A percentile compares a stretch with the other conserved stretches of the same genome.
phyloP scores from a whole-genome alignment of 2,113 vertebrate species.

The Acrocephalus arundinaceus region DNA sequence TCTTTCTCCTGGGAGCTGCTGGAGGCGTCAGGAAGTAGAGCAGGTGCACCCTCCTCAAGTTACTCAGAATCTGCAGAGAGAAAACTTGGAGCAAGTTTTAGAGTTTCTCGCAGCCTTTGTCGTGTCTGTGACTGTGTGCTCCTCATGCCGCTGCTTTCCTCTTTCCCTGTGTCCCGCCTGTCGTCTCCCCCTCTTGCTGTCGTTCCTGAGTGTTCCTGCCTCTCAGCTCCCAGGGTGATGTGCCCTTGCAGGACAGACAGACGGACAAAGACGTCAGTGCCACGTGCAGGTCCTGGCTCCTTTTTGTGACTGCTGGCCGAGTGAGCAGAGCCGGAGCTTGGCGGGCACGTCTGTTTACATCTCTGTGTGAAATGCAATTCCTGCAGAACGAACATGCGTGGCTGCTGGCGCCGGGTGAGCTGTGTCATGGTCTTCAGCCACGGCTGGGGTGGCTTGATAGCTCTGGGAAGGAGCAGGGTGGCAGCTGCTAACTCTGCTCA shows the following conservation, averaged over 20 bases:
- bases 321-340: not conserved
- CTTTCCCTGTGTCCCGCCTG: rapidly evolving
- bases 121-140: not conserved
- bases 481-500: not conserved
- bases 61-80: not conserved
- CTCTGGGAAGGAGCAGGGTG: rapidly evolving
- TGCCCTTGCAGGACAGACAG: not conserved
- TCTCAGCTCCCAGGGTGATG: not conserved
- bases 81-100: not conserved
- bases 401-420: not conserved
- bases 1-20: not conserved
- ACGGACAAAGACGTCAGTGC: not conserved
- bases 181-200: not conserved
- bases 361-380: not conserved
- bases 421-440: not conserved
- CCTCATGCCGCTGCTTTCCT: not conserved
- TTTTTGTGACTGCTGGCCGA: not conserved
- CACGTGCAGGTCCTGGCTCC: not conserved
- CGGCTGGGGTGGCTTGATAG: not conserved
- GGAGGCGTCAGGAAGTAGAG: not conserved
- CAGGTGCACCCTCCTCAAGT: not conserved
- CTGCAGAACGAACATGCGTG: not conserved
- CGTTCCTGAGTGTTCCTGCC: not conserved
- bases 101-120: not conserved
- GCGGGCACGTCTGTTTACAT: not conserved